Evolutionary conservation across 2,888 invertebrate genomes (phyloP), one percentile per base, ranked within the genome.

Genomic region (Crematogaster levior): DNA sequence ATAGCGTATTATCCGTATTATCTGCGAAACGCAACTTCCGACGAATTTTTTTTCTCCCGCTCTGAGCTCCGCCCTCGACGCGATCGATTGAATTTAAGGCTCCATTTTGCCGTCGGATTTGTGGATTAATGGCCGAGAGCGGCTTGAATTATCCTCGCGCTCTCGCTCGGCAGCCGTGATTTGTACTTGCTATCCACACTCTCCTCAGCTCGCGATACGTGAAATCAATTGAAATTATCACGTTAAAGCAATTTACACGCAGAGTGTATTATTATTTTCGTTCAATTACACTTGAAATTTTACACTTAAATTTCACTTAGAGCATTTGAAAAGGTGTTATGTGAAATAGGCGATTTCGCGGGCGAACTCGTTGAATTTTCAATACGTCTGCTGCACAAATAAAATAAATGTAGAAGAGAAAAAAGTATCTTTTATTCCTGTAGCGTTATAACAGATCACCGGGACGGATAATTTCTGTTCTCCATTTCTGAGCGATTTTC

Each of bases 41-140:
- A 56, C 68, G 21, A 6, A 6, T 2, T 18, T 72, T 56, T 53
- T 70, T 24, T n/a, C 4, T 18, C 40, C n/a, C 48, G 66, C 48
- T 18, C 34, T 21, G 68, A 51, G 37, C 72, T 72, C 72, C 72
- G 72, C 40, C 72, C 40, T 56, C 24, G 56, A 24, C n/a, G 24
- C 40, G 72, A 72, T 27, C 56, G 53, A 70, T 56, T 56, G 53
- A 70, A 70, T 70, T 70, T 70, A 70, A 70, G 37, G 40, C 24
- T 18, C 70, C 56, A 72, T 40, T 40, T 72, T 56, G 56, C 56
- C 56, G 40, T 56, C 56, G 56, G 72, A 40, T 72, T 70, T 27
- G 24, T 24, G 70, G 12, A 70, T 53, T 40, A 72, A 72, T 72
- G 15, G 56, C 18, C 37, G 72, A 12, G 72, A 56, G 27, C 40